phyloP scores from a whole-genome alignment of 2,888 invertebrate species.

The Catocala nupta region DNA sequence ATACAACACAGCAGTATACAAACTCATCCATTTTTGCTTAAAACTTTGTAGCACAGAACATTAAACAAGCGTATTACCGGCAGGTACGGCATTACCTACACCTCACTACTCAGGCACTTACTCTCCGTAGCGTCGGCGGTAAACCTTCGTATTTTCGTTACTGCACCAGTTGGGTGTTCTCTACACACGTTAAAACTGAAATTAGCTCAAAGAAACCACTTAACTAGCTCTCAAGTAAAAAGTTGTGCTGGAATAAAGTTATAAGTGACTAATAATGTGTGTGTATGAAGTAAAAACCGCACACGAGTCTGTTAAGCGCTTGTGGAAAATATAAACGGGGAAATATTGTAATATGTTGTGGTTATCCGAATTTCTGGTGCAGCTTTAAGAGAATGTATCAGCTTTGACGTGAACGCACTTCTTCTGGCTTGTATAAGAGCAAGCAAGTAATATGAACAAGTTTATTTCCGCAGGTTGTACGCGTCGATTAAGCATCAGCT shows the following conservation, averaged over 20 bases:
- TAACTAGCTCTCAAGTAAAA: neutral
- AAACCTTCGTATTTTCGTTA: neutral
- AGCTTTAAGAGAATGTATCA: no score
- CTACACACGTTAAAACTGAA: neutral
- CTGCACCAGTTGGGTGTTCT: neutral
- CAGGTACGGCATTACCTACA: neutral
- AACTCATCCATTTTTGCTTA: neutral
- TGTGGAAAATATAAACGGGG: neutral
- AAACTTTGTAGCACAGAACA: neutral
- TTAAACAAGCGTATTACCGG: neutral
- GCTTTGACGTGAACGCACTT: no score
- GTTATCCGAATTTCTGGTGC: no score
- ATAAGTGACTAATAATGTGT: neutral
- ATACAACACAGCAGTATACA: neutral
- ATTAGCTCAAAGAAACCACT: neutral
- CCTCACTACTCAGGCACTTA: neutral
- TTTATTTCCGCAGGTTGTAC: no score
- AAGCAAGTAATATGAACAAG: no score
- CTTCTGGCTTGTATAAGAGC: no score
- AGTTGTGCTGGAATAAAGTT: neutral
- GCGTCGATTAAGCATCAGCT: no score
- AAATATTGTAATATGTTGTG: no score
- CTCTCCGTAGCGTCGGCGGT: neutral
- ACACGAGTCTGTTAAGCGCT: conserved; percentile 1
- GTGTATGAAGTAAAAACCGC: conserved; percentile 8